Evolutionary conservation across 1,140 invertebrate genomes (phyloP).

Genomic region (Aporrectodea caliginosa): DNA sequence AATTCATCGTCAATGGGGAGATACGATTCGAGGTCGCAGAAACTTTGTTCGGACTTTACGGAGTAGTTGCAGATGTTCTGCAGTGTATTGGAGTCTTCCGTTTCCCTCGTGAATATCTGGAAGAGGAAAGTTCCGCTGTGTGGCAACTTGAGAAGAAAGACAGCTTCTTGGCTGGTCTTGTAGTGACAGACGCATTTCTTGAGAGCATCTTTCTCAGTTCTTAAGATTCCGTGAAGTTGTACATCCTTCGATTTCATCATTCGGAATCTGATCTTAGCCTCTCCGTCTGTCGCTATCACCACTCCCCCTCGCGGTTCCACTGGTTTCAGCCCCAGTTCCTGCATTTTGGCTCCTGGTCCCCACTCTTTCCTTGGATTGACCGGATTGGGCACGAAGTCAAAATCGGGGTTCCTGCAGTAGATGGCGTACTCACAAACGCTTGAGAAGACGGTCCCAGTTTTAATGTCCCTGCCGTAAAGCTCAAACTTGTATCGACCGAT

Average conservation of each 20-base stretch:
- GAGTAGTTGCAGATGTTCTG: constrained; percentile 28
- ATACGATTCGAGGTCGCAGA: constrained; percentile 15
- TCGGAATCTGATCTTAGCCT: constrained; percentile 15
- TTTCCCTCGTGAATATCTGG: constrained; percentile 15
- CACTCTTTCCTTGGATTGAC: constrained; percentile 3
- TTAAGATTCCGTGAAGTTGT: background rate
- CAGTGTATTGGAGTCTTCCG: background rate
- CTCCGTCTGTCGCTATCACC: constrained; percentile 14
- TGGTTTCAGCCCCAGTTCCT: constrained; percentile 20
- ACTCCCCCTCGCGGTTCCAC: constrained; percentile 18
- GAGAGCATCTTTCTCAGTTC: constrained; percentile 10
- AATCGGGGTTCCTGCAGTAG: constrained; percentile 23
- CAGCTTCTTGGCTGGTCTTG: constrained; percentile 9
- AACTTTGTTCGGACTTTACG: constrained; percentile 15
- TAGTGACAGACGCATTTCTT: constrained; percentile 17
- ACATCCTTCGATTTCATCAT: constrained; percentile 10
- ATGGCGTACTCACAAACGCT: constrained; percentile 25
- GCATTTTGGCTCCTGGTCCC: constrained; percentile 13
- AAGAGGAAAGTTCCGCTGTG: constrained; percentile 21
- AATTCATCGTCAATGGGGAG: constrained; percentile 6
- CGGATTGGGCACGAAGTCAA: constrained; percentile 22
- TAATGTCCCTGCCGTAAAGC: constrained; percentile 6
- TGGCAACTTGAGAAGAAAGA: constrained; percentile 23
- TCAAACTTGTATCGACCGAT: constrained; percentile 31
- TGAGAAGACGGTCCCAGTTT: background rate